Conservation (phyloP, 2,888 invertebrate species). For the Pocota personata region DNA sequence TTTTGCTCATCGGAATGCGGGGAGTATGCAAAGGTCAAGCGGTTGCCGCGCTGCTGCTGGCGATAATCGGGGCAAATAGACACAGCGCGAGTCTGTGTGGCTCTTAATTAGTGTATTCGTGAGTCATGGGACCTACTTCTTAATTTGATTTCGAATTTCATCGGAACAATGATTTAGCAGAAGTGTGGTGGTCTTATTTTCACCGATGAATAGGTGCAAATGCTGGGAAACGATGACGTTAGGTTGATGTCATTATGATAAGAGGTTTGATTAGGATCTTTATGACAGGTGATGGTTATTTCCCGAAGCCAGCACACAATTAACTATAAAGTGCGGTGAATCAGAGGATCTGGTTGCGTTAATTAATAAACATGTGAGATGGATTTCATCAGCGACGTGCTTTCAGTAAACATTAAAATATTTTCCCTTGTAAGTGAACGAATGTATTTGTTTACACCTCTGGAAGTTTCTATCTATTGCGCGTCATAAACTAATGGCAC, state of each 20-base stretch:
- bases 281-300: slow-evolving; percentile 26
- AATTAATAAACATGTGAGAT: slow-evolving; percentile 6
- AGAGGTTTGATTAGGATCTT: neutral
- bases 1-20: slow-evolving; percentile 19
- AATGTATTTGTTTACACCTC: neutral
- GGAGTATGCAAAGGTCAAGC: slow-evolving; percentile 43
- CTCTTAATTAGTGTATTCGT: slow-evolving; percentile 42
- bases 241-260: slow-evolving; percentile 51
- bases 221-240: slow-evolving; percentile 27
- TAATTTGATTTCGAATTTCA: slow-evolving; percentile 19
- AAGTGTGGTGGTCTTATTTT: neutral
- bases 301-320: slow-evolving; percentile 7
- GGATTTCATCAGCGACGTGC: slow-evolving; percentile 41
- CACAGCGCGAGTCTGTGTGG: slow-evolving; percentile 33
- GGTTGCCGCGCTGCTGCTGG: neutral
- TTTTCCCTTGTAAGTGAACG: neutral
- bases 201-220: slow-evolving; percentile 27
- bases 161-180: slow-evolving; percentile 24
- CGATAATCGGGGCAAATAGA: slow-evolving; percentile 47
- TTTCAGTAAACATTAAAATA: neutral
- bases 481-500: neutral
- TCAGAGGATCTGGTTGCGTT: slow-evolving; percentile 9
- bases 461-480: slow-evolving; percentile 1
- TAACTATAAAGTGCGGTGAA: slow-evolving; percentile 6
- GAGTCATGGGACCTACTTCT: slow-evolving; percentile 48